Conservation (phyloP, 2,888 invertebrate genomes). For the Pyrrhosoma nymphula region DNA sequence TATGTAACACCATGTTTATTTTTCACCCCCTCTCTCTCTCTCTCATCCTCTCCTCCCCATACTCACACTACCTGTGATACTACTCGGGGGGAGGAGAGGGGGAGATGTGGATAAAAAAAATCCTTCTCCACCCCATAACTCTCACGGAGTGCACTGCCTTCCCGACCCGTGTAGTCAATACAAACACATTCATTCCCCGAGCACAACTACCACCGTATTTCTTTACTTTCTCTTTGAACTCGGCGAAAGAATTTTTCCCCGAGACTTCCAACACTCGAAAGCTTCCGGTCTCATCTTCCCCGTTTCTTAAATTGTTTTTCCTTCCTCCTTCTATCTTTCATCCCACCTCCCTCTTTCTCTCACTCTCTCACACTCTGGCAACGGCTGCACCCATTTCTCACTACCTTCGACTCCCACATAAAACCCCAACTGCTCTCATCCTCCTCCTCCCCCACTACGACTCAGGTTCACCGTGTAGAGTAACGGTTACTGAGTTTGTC, state of each 20-base stretch:
- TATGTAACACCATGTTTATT: not conserved
- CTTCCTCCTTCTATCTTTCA: not conserved
- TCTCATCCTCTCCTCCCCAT: not conserved
- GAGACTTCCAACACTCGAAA: not conserved
- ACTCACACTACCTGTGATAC: not conserved
- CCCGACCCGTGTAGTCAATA: not conserved
- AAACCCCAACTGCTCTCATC: not conserved
- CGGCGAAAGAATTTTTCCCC: not conserved
- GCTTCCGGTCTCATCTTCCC: constrained; percentile 51
- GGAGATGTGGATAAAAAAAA: not conserved
- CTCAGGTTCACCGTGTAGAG: not conserved
- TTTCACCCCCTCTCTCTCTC: not conserved
- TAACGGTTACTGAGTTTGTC: not conserved
- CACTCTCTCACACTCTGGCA: not conserved
- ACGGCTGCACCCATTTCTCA: not conserved
- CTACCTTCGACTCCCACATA: not conserved
- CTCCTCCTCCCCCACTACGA: not conserved
- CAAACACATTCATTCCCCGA: not conserved
- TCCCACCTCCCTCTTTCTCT: too few relatives aligned
- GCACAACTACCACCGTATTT: not conserved
- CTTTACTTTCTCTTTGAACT: constrained; percentile 11
- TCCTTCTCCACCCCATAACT: not conserved
- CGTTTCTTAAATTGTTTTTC: not conserved
- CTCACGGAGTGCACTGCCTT: not conserved
- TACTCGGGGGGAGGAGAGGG: not conserved